Evolutionary conservation across 2,113 vertebrate genomes (phyloP).

Genomic region (Stictonetta naevosa): DNA sequence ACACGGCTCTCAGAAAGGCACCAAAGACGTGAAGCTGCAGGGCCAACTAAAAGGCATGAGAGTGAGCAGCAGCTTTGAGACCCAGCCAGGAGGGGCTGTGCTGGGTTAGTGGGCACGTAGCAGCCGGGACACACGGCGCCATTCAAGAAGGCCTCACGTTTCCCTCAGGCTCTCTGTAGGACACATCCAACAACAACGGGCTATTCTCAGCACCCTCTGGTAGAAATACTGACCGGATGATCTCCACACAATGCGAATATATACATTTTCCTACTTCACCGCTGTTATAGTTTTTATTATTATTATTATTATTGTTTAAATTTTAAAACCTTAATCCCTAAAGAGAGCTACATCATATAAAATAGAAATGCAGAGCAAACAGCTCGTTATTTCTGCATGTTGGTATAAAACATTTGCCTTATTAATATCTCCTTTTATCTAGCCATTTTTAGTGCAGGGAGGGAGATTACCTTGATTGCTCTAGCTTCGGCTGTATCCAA

Average conservation of each 20-base stretch:
- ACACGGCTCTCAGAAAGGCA: not conserved
- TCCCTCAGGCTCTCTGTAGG: not conserved
- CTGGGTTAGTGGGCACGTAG: not conserved
- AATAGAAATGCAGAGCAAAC: not conserved
- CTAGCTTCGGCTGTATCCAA: not conserved
- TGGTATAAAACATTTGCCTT: not conserved
- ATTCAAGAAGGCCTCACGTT: not conserved
- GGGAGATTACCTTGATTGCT: not conserved
- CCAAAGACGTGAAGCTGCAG: not conserved
- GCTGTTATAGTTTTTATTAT: not conserved
- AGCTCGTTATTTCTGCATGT: not conserved
- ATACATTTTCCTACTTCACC: not conserved
- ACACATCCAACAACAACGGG: not conserved
- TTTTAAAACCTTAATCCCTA: not conserved
- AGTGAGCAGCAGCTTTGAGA: not conserved
- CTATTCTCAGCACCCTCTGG: not conserved
- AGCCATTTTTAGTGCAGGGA: not conserved
- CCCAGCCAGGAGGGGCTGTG: not conserved
- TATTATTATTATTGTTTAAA: not conserved
- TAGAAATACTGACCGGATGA: not conserved
- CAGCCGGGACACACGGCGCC: not conserved
- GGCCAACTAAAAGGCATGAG: not conserved
- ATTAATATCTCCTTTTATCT: not conserved
- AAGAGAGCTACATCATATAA: not conserved
- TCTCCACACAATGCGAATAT: not conserved